Evolutionary conservation across 53 echinoderm and acorn worm species (phyloP).

Genomic region (Arbacia lixula): DNA sequence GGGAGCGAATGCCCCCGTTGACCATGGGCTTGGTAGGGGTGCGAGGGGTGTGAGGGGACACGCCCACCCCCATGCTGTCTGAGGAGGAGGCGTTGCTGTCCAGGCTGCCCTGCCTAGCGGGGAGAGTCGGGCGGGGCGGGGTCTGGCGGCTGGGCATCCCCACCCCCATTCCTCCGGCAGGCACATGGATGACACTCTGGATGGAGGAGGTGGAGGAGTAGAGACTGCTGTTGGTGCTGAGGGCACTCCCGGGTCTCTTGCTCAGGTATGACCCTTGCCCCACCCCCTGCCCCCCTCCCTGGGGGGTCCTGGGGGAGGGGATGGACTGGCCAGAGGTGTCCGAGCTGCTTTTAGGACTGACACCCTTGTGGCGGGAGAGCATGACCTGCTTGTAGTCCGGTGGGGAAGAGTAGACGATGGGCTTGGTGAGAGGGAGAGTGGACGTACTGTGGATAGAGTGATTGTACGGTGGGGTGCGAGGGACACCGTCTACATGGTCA

Average conservation of each 20-base stretch:
- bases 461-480: slow-evolving; percentile 28
- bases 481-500: not conserved
- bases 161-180: not conserved
- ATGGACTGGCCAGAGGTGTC: slow-evolving; percentile 14
- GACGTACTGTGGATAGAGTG: slow-evolving; percentile 45
- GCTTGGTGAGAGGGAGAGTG: slow-evolving; percentile 73
- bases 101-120: slow-evolving; percentile 27
- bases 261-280: not conserved
- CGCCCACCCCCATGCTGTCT: slow-evolving; percentile 32
- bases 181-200: slow-evolving; percentile 91
- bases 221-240: slow-evolving; percentile 85
- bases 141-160: not conserved
- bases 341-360: slow-evolving; percentile 26
- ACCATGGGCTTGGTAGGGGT: slow-evolving; percentile 35
- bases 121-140: slow-evolving; percentile 23
- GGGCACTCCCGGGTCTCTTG: slow-evolving; percentile 75
- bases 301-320: not conserved
- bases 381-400: slow-evolving; percentile 70
- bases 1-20: slow-evolving; percentile 37
- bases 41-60: slow-evolving; percentile 30
- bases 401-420: slow-evolving; percentile 49
- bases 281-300: slow-evolving; percentile 21
- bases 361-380: slow-evolving; percentile 39
- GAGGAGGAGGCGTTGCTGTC: slow-evolving; percentile 38
- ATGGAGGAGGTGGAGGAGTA: slow-evolving; percentile 90